Evolutionary conservation across 2,888 invertebrate genomes (phyloP).

Genomic region (Pocota personata): DNA sequence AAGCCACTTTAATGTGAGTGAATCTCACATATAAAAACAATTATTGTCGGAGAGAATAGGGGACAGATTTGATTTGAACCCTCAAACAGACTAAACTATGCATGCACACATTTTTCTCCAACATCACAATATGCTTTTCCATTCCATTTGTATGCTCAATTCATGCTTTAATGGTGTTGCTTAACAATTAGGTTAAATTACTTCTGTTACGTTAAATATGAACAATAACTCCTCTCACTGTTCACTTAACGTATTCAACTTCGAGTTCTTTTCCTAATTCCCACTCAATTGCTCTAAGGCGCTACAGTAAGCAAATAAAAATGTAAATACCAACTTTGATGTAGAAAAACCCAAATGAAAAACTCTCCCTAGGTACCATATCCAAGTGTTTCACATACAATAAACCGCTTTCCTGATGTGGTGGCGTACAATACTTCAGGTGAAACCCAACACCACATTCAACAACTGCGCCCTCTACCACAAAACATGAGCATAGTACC

Average conservation of each 20-base stretch:
- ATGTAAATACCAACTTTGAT: not conserved
- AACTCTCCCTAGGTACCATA: not conserved
- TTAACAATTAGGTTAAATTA: not conserved
- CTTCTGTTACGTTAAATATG: not conserved
- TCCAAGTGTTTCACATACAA: not conserved
- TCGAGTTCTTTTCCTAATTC: not conserved
- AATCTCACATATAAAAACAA: too few relatives aligned
- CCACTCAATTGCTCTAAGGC: not conserved
- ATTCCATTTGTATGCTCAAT: not conserved
- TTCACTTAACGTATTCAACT: not conserved
- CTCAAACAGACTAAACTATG: too few relatives aligned
- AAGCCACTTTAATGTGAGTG: too few relatives aligned
- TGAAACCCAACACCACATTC: slow-evolving; percentile 34
- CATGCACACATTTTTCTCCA: too few relatives aligned
- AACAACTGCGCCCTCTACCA: slow-evolving; percentile 14
- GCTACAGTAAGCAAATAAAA: not conserved
- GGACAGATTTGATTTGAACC: too few relatives aligned
- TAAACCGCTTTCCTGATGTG: slow-evolving; percentile 20
- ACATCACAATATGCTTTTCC: too few relatives aligned
- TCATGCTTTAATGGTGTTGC: not conserved
- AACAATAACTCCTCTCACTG: not conserved
- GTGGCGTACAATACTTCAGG: slow-evolving; percentile 25
- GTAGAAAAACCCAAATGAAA: not conserved
- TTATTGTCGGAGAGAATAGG: too few relatives aligned
- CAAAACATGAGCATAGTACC: slow-evolving; percentile 3